Conservation (phyloP, 92 coral and sea anemone genomes). For the Bergia sp. region DNA sequence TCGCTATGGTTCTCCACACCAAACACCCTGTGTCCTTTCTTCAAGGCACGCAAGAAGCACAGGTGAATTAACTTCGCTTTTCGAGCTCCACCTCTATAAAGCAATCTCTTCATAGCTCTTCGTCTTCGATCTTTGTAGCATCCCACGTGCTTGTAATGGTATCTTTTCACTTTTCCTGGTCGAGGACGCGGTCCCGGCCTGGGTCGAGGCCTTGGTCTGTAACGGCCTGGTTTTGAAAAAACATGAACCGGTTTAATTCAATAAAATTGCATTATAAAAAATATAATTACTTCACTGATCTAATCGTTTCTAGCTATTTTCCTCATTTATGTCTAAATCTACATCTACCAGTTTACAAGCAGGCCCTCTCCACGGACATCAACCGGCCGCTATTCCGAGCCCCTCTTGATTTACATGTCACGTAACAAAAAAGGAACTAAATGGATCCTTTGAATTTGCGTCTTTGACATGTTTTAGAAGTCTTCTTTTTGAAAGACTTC, state of each 20-base stretch:
- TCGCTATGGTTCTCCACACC: constrained; percentile 73
- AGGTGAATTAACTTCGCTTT: not conserved
- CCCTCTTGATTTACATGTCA: too few species aligned
- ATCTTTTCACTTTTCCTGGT: constrained; percentile 6
- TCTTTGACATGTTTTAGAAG: too few species aligned
- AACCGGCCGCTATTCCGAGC: too few species aligned
- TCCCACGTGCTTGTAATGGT: constrained; percentile 61
- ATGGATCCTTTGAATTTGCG: too few species aligned
- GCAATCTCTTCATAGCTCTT: constrained; percentile 50
- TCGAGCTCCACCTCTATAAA: not conserved
- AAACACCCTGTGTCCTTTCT: constrained; percentile 53
- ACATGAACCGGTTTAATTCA: not conserved
- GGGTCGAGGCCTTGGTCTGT: constrained; percentile 7
- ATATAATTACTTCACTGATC: too few species aligned
- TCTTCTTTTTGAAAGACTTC: too few species aligned
- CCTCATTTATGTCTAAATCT: too few species aligned
- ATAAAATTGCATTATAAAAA: not conserved
- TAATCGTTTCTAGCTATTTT: too few species aligned
- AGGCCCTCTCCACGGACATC: too few species aligned
- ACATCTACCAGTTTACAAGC: too few species aligned
- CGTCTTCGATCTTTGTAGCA: constrained; percentile 66
- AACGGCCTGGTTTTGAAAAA: constrained; percentile 1
- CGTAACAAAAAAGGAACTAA: too few species aligned
- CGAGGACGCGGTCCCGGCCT: not conserved
- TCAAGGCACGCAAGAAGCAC: not conserved